phyloP scores from a whole-genome alignment of 2,113 vertebrate genomes.

The Podiceps cristatus region DNA sequence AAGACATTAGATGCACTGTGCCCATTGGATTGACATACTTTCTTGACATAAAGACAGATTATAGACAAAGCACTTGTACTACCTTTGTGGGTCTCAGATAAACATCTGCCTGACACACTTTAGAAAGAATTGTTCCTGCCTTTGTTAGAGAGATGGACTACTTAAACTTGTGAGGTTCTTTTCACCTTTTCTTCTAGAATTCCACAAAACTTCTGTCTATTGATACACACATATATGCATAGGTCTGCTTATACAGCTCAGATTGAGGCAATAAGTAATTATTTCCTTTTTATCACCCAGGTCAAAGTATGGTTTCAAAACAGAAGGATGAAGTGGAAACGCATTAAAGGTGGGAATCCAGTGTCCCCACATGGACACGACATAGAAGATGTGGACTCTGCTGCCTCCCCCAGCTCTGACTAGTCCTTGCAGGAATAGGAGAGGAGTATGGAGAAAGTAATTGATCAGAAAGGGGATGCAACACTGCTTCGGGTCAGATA shows the following conservation, averaged over 20 bases:
- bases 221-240: accelerated
- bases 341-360: conserved; percentile 92
- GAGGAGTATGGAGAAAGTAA: background rate
- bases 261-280: background rate
- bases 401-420: conserved; percentile 90
- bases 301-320: conserved; percentile 99
- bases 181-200: background rate
- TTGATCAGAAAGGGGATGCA: no score
- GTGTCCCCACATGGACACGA: conserved; percentile 86
- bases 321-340: conserved; percentile 98
- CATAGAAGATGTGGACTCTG: conserved; percentile 89
- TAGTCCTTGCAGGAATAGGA: conserved; percentile 13
- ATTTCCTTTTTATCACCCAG: conserved; percentile 66
- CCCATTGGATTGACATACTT: background rate
- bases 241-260: background rate
- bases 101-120: background rate
- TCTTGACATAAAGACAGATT: background rate
- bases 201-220: background rate
- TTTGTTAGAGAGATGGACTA: background rate
- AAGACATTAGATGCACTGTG: background rate
- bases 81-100: background rate
- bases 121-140: background rate
- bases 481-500: background rate
- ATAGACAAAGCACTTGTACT: background rate
- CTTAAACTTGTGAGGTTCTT: background rate